Conservation (phyloP, 1,140 invertebrate genomes). For the Musca domestica region DNA sequence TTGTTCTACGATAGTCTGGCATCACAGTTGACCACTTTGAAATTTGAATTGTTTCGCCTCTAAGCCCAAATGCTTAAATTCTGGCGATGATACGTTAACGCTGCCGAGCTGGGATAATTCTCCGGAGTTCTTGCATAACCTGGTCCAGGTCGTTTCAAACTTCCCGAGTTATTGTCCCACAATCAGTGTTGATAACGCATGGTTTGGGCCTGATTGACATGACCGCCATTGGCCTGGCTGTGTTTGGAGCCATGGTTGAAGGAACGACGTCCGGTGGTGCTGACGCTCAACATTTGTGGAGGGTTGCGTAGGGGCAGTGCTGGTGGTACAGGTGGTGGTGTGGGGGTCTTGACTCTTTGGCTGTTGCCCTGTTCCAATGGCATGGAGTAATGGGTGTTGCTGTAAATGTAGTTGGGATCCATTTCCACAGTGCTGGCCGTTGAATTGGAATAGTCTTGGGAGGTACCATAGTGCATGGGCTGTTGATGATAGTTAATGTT, state of each 20-base stretch:
- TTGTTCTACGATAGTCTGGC: slow-evolving; percentile 9
- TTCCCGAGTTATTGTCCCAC: slow-evolving; percentile 27
- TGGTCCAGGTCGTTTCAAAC: neutral
- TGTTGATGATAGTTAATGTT: slow-evolving; percentile 23
- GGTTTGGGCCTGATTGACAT: neutral
- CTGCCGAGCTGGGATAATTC: neutral
- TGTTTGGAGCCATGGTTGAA: slow-evolving; percentile 30
- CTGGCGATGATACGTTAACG: slow-evolving; percentile 37
- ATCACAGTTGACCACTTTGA: slow-evolving; percentile 5
- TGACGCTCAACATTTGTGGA: slow-evolving; percentile 32
- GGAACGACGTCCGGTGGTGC: slow-evolving; percentile 44
- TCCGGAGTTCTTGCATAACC: neutral
- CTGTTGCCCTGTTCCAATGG: slow-evolving; percentile 45
- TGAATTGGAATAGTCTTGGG: slow-evolving; percentile 28
- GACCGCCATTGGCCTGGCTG: slow-evolving; percentile 33
- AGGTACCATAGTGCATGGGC: slow-evolving; percentile 31
- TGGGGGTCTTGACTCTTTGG: slow-evolving; percentile 40
- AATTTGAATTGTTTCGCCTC: neutral
- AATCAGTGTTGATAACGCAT: slow-evolving; percentile 39
- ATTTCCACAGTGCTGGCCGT: slow-evolving; percentile 37
- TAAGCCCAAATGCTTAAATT: slow-evolving; percentile 47
- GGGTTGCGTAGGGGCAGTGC: slow-evolving; percentile 49
- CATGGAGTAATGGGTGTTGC: slow-evolving; percentile 49
- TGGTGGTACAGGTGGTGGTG: slow-evolving; percentile 48
- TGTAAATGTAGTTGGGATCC: slow-evolving; percentile 51